Conservation (phyloP, 2,888 invertebrate genomes). For the Drosophila mimica region DNA sequence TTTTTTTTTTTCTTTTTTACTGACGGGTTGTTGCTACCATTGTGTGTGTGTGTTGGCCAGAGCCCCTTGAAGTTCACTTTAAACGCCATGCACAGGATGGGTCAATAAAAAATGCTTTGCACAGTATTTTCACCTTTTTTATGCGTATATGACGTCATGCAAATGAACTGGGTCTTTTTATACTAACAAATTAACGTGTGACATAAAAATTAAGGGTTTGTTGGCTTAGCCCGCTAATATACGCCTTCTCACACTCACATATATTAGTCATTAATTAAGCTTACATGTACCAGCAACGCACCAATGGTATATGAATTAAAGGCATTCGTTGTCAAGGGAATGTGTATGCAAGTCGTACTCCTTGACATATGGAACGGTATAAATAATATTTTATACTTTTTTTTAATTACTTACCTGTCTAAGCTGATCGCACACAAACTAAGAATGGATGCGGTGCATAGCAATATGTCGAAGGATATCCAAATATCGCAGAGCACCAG, state of each 20-base stretch:
- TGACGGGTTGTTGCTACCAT: constrained; percentile 21
- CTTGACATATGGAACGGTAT: not conserved
- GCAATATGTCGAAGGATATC: constrained; percentile 96
- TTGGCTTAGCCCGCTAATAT: constrained; percentile 17
- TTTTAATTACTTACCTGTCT: constrained; percentile 58
- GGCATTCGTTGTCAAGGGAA: not conserved
- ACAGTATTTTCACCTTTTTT: constrained; percentile 70
- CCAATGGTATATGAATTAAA: not conserved
- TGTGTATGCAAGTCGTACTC: not conserved
- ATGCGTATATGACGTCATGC: constrained; percentile 51
- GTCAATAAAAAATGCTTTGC: constrained; percentile 71
- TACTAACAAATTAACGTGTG: constrained; percentile 36
- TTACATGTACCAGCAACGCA: not conserved
- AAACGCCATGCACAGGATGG: constrained; percentile 43
- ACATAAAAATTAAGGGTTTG: constrained; percentile 39
- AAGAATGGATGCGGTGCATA: constrained; percentile 84
- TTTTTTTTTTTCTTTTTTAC: constrained; percentile 5
- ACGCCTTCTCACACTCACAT: not conserved
- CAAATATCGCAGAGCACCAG: constrained; percentile 95
- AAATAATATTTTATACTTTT: not conserved
- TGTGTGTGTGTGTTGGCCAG: constrained; percentile 20
- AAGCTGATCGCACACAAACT: constrained; percentile 64
- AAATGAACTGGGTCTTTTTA: constrained; percentile 44
- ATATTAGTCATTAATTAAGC: constrained; percentile 3
- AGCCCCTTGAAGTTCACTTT: constrained; percentile 36